Percentiles rank a stretch among this genome's conserved stretches.
phyloP scores from a whole-genome alignment of 2,888 invertebrate species.

The Polymixis lichenea region DNA sequence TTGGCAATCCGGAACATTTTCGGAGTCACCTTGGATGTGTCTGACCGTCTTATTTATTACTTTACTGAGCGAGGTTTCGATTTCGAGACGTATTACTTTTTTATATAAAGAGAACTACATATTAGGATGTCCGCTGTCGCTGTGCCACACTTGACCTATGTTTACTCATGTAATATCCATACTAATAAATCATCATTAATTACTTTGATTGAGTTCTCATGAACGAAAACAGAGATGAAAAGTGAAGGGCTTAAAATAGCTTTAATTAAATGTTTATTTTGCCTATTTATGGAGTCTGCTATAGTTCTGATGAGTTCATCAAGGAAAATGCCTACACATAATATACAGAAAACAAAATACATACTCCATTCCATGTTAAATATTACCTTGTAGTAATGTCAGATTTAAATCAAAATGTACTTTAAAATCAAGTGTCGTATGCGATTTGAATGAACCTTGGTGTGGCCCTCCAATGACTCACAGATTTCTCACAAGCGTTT shows the following conservation, averaged over 20 bases:
- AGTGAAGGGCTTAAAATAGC: constrained; percentile 6
- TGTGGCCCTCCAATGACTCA: constrained; percentile 57
- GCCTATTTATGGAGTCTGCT: constrained; percentile 24
- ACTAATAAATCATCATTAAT: background rate
- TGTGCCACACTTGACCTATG: constrained; percentile 3
- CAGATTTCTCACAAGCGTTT: constrained; percentile 58
- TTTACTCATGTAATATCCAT: constrained; percentile 3
- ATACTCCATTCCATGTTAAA: constrained; percentile 29
- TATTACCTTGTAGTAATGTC: constrained; percentile 36
- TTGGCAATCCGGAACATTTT: constrained; percentile 58
- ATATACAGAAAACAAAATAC: constrained; percentile 14
- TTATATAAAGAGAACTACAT: constrained; percentile 41
- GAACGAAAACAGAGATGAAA: background rate
- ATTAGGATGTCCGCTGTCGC: constrained; percentile 23
- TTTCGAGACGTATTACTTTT: constrained; percentile 43
- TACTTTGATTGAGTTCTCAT: constrained; percentile 11
- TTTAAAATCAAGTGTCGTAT: constrained; percentile 54
- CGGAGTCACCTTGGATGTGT: constrained; percentile 56
- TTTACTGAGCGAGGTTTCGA: constrained; percentile 49
- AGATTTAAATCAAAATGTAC: constrained; percentile 46
- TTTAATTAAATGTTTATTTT: constrained; percentile 5
- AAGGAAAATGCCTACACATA: constrained; percentile 41
- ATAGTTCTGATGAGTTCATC: constrained; percentile 47
- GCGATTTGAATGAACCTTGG: constrained; percentile 56
- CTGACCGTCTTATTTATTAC: constrained; percentile 51